A percentile compares a stretch with the other conserved stretches of the same genome.
phyloP scores from a whole-genome alignment of 2,888 invertebrate genomes.

The Nomada flava region DNA sequence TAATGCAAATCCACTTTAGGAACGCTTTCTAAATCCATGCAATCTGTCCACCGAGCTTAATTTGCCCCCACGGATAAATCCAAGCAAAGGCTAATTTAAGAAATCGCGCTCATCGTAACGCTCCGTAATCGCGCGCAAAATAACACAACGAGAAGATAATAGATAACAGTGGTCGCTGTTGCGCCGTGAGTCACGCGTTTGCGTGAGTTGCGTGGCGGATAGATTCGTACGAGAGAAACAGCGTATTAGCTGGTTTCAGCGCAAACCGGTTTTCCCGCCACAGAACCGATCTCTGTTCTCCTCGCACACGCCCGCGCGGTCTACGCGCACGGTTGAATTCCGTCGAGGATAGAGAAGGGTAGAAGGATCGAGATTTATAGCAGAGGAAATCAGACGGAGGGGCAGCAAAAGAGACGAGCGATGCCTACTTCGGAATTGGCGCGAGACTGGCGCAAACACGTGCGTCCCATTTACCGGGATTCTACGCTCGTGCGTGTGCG shows the following conservation, averaged over 20 bases:
- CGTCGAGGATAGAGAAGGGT: not conserved
- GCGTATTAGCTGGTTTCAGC: conserved; percentile 38
- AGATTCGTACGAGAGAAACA: conserved; percentile 41
- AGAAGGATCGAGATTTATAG: not conserved
- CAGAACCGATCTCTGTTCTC: conserved; percentile 3
- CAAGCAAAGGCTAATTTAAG: not conserved
- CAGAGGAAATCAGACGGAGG: not conserved
- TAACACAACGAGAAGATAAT: not conserved
- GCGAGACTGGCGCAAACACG: conserved; percentile 60
- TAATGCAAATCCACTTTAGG: too few species aligned
- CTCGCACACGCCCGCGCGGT: not conserved
- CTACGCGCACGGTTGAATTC: not conserved
- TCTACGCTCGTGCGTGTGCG: conserved; percentile 43
- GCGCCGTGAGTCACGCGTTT: conserved; percentile 28
- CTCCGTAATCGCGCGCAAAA: not conserved
- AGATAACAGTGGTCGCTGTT: conserved; percentile 11
- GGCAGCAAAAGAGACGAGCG: not conserved
- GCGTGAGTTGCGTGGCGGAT: conserved; percentile 49
- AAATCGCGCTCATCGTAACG: not conserved
- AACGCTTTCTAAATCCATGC: too few species aligned
- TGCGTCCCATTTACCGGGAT: conserved; percentile 60
- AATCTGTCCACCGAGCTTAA: not conserved
- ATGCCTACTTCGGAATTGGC: conserved; percentile 45
- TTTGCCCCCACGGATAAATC: not conserved
- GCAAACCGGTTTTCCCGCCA: conserved; percentile 49